Evolutionary conservation across 2,113 vertebrate species (phyloP), one percentile per base, ranked within the genome.

Genomic region (Cebidichthys violaceus): DNA sequence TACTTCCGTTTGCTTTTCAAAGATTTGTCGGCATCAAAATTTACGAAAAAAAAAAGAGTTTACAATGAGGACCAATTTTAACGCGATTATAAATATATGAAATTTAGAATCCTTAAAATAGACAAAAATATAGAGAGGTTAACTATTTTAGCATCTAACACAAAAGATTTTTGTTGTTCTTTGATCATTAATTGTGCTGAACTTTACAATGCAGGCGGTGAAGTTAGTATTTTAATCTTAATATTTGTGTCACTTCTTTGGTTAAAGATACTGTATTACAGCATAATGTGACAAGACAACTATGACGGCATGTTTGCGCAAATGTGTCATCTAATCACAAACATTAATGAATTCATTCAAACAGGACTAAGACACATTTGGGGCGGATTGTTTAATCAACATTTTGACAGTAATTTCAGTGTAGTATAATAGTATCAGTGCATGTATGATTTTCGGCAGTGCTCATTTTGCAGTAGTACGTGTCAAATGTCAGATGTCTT

Each of bases 401-500:
- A 59, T 52, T 55, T 62, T 68, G 37, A 69, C 33, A 50, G 31
- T 68, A 31, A 45, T 57, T 65, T 37, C 7, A 70, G 1, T 77
- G 13, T 17, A 24, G 29, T 61, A 52, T 4, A 41, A 67, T 20
- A 29, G 24, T 11, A 31, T 18, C 9, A 24, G 18, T 39, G 27
- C 33, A 8, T 66, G 64, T 43, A 27, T 24, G n/a, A 13, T 18
- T 74, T 52, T 60, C 67, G 37, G 35, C 15, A 17, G 27, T n/a
- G 45, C 62, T 62, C 17, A 50, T 57, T 67, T 79, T 22, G 24
- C 54, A 41, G 71, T 47, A 11, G 52, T 45, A 39, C 14, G 70
- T 77, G 79, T 82, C 65, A 66, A 59, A 76, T 52, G 75, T 82
- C 60, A 66, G 67, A 74, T 41, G 75, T 75, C 41, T 83, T 50